Evolutionary conservation across 2,113 vertebrate species (phyloP).

Genomic region (Phasianus colchicus): DNA sequence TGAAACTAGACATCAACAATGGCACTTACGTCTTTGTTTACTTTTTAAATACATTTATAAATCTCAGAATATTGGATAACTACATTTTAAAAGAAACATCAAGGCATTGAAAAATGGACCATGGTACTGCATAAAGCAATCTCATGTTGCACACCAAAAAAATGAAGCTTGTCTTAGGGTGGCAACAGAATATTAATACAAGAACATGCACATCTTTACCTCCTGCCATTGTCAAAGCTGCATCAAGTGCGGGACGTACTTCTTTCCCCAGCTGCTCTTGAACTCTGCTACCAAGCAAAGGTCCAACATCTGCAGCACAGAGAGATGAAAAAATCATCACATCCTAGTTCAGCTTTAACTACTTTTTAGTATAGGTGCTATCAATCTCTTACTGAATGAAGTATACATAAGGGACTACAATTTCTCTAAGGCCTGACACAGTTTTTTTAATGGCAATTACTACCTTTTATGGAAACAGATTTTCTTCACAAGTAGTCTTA

Average conservation of each 20-base stretch:
- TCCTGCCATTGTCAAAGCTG: conserved; percentile 84
- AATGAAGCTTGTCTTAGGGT: background rate
- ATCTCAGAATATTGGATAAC: background rate
- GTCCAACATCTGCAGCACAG: conserved; percentile 83
- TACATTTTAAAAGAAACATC: background rate
- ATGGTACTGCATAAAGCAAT: background rate
- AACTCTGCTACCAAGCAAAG: conserved; percentile 85
- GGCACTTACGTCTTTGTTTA: background rate
- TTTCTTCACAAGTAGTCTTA: background rate
- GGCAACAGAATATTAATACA: background rate
- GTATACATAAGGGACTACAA: background rate
- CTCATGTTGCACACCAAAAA: background rate
- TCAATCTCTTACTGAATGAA: background rate
- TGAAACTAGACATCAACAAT: background rate
- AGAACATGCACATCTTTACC: conserved; percentile 75
- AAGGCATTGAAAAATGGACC: background rate
- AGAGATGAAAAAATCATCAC: background rate
- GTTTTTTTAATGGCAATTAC: background rate
- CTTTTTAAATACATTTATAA: background rate
- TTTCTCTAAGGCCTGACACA: background rate
- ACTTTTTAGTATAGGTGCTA: background rate
- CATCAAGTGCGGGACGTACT: conserved; percentile 85
- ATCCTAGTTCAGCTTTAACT: background rate
- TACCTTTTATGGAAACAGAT: background rate
- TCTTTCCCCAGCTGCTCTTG: conserved; percentile 83